These are phyloP conservation scores for Ceratina australensis DNA, from an alignment of 1,140 invertebrate species.

Conservation along the genomic window DNA sequence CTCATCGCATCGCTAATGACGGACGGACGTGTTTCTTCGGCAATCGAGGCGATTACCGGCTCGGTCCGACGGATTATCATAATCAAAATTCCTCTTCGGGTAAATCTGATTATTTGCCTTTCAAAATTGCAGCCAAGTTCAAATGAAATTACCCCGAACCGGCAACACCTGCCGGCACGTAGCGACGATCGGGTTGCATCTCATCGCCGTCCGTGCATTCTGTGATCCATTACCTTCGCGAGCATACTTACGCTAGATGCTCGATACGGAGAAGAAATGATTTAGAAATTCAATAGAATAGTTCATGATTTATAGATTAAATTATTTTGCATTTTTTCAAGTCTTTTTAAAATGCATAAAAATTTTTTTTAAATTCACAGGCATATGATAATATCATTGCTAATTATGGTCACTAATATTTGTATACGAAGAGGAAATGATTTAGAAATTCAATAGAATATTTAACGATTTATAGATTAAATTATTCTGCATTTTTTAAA, in stretches of 20 bases:
- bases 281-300: too few relatives aligned
- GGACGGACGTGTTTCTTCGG: constrained; percentile 3
- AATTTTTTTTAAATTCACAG: too few relatives aligned
- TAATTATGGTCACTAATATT: too few relatives aligned
- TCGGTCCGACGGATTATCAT: constrained; percentile 27
- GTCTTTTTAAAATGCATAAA: too few relatives aligned
- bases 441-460: too few relatives aligned
- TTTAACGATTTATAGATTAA: too few relatives aligned
- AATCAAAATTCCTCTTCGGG: constrained; percentile 15
- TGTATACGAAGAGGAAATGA: too few relatives aligned
- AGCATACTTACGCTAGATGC: constrained; percentile 28
- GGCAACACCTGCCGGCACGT: constrained; percentile 55
- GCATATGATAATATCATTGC: too few relatives aligned
- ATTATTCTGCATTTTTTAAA: not conserved
- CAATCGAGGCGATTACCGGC: constrained; percentile 20
- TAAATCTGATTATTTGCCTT: constrained; percentile 30
- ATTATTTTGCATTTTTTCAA: too few relatives aligned
- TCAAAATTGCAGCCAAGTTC: constrained; percentile 43
- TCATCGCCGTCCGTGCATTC: not conserved
- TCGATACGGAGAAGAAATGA: too few relatives aligned
- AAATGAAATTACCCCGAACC: constrained; percentile 43
- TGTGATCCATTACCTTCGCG: constrained; percentile 27
- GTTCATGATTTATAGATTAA: too few relatives aligned
- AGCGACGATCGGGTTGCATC: constrained; percentile 6
- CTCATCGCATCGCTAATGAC: constrained; percentile 11